Conservation (phyloP, 2,797 vertebrate species). For the Clarias pachynema region DNA sequence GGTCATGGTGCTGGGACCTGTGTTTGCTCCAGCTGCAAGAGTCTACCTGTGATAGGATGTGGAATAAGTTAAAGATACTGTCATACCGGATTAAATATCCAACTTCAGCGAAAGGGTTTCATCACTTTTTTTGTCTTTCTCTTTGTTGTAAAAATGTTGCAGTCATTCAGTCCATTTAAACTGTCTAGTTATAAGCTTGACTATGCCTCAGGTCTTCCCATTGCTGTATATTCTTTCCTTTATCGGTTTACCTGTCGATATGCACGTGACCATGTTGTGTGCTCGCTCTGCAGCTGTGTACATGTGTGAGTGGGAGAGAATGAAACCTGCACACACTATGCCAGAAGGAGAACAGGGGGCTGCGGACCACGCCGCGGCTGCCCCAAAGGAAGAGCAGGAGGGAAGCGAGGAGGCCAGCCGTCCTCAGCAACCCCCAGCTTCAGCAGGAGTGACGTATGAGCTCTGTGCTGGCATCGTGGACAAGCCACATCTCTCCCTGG, state of each 20-base stretch:
- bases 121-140: neutral
- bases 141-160: neutral
- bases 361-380: neutral
- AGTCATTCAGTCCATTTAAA: neutral
- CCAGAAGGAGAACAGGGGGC: slow-evolving; percentile 59
- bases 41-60: slow-evolving; percentile 15
- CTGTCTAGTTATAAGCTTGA: neutral
- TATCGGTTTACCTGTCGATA: neutral
- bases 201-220: neutral
- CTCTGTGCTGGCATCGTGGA: slow-evolving; percentile 92
- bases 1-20: slow-evolving; percentile 39
- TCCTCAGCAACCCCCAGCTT: slow-evolving; percentile 76
- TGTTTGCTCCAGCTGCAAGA: neutral
- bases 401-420: slow-evolving; percentile 41
- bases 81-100: neutral
- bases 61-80: neutral
- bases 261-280: neutral
- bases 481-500: slow-evolving; percentile 85
- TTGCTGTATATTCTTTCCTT: neutral
- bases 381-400: slow-evolving; percentile 60
- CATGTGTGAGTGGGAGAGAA: slow-evolving; percentile 85
- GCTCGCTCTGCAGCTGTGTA: slow-evolving; percentile 81
- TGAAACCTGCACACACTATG: slow-evolving; percentile 72
- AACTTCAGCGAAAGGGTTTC: neutral
- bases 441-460: slow-evolving; percentile 85